Conservation (phyloP, 2,113 vertebrate species). For the human (Homo sapiens) region DNA sequence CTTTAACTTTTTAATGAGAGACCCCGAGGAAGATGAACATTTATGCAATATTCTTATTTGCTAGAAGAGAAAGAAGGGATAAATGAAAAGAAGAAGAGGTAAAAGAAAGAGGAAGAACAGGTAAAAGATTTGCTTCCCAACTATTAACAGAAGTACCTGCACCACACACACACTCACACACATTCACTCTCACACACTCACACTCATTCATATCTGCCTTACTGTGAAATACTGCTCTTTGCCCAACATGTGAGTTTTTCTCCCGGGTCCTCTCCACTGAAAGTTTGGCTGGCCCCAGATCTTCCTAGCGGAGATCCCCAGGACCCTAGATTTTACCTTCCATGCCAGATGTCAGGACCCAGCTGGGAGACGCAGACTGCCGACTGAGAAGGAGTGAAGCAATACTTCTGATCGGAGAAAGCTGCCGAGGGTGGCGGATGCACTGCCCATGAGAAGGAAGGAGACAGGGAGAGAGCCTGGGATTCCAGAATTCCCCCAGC, state of each 20-base stretch:
- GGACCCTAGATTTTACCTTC: slow-evolving; percentile 77
- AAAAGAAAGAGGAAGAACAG: background rate
- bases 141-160: background rate
- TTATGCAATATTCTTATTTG: background rate
- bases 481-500: slow-evolving; percentile 6
- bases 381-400: background rate
- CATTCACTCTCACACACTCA: background rate
- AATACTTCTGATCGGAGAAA: background rate
- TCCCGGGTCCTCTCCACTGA: background rate
- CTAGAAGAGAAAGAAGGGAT: background rate
- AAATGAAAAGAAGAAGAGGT: background rate
- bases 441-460: background rate
- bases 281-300: background rate
- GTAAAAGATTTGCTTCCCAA: background rate
- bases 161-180: background rate
- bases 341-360: background rate
- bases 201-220: background rate
- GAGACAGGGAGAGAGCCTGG: background rate
- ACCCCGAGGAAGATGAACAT: background rate
- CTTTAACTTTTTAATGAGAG: background rate
- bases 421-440: background rate
- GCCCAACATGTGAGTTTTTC: background rate
- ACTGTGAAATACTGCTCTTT: background rate
- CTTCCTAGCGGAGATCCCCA: background rate
- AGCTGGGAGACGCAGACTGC: background rate